Evolutionary conservation across 2,888 invertebrate genomes (phyloP), one percentile per base, ranked within the genome.

Genomic region (Mesochorus sp.): DNA sequence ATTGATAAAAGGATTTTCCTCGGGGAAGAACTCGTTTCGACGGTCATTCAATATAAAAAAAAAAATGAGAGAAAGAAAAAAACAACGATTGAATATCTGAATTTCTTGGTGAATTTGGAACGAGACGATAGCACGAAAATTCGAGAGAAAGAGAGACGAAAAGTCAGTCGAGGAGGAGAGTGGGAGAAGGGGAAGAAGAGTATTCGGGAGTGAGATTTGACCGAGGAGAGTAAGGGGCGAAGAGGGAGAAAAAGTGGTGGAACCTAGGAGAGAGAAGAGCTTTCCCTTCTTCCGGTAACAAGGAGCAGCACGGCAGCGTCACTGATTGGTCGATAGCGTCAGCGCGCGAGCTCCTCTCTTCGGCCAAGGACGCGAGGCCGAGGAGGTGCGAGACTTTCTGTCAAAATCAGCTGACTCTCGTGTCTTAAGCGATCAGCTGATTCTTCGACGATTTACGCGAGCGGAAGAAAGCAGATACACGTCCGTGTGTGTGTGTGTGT

Each of bases 351-450:
- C 61, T 68, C 66, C 72, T 37, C 47, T 68, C 74, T 75, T 70
- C 79, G 80, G 80, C 78, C 72, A 68, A 77, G 47, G 53, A 42
- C 55, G 62, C 61, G 42, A n/a, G n/a, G 42, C 49, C 53, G 76
- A 70, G 76, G 6, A 61, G 82, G 44, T 67, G 53, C 55, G 12
- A 28, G 51, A 24, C 59, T 44, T 66, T 61, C 70, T 86, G 86
- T 87, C 87, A 87, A 85, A 87, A 85, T 86, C 88, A 87, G 88
- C 88, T 88, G 88, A 82, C 75, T 72, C 79, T 67, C 55, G n/a
- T n/a, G 55, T 47, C 59, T 44, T 74, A 78, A 80, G 80, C 84
- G 82, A 84, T 83, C 88, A 85, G 87, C 86, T 86, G 88, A 83
- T 81, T 42, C 24, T 57, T n/a, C 57, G 31, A 26, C 61, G 70